These are phyloP conservation scores for Pocillopora verrucosa DNA, from an alignment of 64 coral and sea anemone genomes.

Conservation along the genomic window DNA sequence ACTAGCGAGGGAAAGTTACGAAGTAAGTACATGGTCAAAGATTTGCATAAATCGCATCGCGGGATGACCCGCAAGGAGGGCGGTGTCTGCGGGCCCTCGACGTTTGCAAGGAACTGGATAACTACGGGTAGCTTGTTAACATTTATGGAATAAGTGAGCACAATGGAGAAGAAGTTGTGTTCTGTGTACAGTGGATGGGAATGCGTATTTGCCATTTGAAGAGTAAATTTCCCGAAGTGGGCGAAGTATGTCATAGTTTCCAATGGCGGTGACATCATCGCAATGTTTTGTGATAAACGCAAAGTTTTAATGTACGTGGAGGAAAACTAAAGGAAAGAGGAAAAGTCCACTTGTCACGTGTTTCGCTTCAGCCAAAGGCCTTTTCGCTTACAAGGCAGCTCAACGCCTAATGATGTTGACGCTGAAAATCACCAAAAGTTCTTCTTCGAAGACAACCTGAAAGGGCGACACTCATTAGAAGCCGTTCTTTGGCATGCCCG, in stretches of 20 bases:
- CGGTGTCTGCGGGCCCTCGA: slow-evolving; percentile 58
- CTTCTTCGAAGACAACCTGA: slow-evolving; percentile 53
- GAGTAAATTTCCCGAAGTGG: slow-evolving; percentile 59
- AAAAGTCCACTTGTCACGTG: neutral
- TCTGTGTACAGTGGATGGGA: slow-evolving; percentile 51
- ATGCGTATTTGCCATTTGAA: slow-evolving; percentile 57
- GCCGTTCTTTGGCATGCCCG: neutral
- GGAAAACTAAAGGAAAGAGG: neutral
- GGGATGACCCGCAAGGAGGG: slow-evolving; percentile 68
- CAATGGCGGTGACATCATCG: slow-evolving; percentile 58
- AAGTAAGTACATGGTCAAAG: slow-evolving; percentile 76
- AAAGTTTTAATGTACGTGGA: slow-evolving; percentile 54
- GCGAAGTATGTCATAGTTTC: slow-evolving; percentile 58
- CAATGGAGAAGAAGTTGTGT: slow-evolving; percentile 44
- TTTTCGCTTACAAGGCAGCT: slow-evolving; percentile 65
- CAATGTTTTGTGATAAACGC: slow-evolving; percentile 64
- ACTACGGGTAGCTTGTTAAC: slow-evolving; percentile 59
- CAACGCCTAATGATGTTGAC: slow-evolving; percentile 51
- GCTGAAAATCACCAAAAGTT: slow-evolving; percentile 66
- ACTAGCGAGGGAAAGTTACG: slow-evolving; percentile 62
- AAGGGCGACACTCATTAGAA: slow-evolving; percentile 8
- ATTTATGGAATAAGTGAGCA: slow-evolving; percentile 57
- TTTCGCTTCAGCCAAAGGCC: slow-evolving; percentile 82
- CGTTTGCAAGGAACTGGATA: slow-evolving; percentile 40
- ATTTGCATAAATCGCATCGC: slow-evolving; percentile 73